Conservation (phyloP, 2,113 vertebrate genomes). For the Brachypodius melanocephalos region DNA sequence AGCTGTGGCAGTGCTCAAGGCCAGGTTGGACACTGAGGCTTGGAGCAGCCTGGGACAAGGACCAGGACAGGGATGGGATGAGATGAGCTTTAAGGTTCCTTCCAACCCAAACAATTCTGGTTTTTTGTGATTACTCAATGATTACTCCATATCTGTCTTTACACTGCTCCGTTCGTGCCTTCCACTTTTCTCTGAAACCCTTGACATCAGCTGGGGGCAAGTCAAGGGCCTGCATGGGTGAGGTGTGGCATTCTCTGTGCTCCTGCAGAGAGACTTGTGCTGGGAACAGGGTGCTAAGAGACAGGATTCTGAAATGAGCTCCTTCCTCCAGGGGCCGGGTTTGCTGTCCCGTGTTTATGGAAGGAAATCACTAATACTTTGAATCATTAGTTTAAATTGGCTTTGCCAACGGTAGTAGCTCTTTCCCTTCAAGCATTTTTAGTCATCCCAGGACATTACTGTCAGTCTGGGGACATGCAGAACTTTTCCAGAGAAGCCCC, state of each 20-base stretch:
- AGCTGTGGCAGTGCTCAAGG: not conserved
- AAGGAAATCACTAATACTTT: not conserved
- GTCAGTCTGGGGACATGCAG: not conserved
- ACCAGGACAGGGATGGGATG: not conserved
- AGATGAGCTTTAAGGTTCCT: not conserved
- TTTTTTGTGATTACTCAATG: not conserved
- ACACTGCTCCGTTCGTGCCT: not conserved
- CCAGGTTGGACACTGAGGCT: accelerated
- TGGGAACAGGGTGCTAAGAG: not conserved
- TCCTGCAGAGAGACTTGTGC: not conserved
- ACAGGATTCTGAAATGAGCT: not conserved
- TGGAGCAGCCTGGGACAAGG: not conserved
- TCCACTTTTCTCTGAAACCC: not conserved
- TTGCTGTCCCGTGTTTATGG: not conserved
- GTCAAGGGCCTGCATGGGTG: not conserved
- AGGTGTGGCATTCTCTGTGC: not conserved
- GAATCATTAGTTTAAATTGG: not conserved
- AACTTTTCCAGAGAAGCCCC: not conserved
- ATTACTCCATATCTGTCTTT: not conserved
- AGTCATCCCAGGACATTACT: not conserved
- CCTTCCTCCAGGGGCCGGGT: not conserved
- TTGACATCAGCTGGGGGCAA: not conserved
- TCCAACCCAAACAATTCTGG: not conserved
- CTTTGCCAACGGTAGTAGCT: not conserved
- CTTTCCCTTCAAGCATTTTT: not conserved